phyloP scores from a whole-genome alignment of 2,888 invertebrate species.

The Drosophila borealis region DNA sequence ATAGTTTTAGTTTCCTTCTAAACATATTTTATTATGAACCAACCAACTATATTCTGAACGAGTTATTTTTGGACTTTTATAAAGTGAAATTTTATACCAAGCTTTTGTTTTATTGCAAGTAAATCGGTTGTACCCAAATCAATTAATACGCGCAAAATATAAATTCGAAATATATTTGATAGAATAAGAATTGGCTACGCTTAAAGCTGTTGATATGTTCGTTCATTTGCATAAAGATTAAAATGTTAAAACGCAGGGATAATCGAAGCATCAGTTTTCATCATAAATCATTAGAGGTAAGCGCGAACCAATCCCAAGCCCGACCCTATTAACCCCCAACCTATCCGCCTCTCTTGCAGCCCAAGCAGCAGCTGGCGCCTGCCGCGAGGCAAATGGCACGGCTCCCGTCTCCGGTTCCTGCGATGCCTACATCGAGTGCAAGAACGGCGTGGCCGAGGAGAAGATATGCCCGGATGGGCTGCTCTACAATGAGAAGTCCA shows the following conservation, averaged over 20 bases:
- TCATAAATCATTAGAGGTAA: constrained; percentile 82
- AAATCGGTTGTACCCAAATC: no score
- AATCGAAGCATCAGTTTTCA: constrained; percentile 59
- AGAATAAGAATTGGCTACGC: not conserved
- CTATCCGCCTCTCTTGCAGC: constrained; percentile 64
- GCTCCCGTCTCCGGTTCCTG: constrained; percentile 89
- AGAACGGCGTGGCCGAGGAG: constrained; percentile 90
- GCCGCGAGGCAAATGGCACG: constrained; percentile 89
- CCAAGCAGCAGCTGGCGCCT: constrained; percentile 83
- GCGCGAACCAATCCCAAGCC: constrained; percentile 42
- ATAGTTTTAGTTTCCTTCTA: no score
- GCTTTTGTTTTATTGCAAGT: no score
- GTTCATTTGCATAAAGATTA: constrained; percentile 27
- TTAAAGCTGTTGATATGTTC: constrained; percentile 3
- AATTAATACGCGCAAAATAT: no score
- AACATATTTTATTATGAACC: no score
- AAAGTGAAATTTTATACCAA: no score
- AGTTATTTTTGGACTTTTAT: no score
- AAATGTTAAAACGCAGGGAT: constrained; percentile 5
- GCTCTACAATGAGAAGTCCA: constrained; percentile 90
- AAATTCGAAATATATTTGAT: no score
- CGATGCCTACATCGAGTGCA: constrained; percentile 90
- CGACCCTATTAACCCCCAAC: constrained; percentile 56
- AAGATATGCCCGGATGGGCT: constrained; percentile 93
- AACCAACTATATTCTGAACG: no score